Evolutionary conservation across 2,888 invertebrate genomes (phyloP), one percentile per base, ranked within the genome.

Genomic region (Protonemura montana): DNA sequence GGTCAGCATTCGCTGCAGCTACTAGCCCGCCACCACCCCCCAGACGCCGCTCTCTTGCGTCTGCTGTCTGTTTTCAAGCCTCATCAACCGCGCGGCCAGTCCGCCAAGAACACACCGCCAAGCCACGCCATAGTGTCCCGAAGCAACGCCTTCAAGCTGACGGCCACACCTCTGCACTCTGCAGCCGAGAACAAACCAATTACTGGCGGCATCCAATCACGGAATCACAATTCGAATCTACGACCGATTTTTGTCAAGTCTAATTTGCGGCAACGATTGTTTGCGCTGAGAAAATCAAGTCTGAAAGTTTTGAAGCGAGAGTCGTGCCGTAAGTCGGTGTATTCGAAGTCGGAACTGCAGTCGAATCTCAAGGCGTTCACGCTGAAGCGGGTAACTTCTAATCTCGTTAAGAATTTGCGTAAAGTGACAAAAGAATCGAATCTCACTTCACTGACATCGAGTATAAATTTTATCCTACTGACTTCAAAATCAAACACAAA

Each of bases 1-100:
- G 82, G 82, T 83, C 82, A 83, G 27, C 82, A 41, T 26, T 30
- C 82, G 26, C 82, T 83, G 25, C 82, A 83, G 82, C 82, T 83
- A n/a, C 82, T 83, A 41, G 59, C 76, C 28, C 42, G 84, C 27
- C 84, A 84, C 59, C 59, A 76, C 76, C 84, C 84, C 1, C 84
- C 84, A 5, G 84, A 84, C 84, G 13, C 27, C 82, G 35, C 25
- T 76, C 81, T 81, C 27, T 28, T 80, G 26, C 80, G 80, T 5
- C 80, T 80, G 26, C 28, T 80, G 3, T 27, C 80, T 16, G 80
- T 28, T 16, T 80, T 80, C 81, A 30, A 30, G 28, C 81, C 81
- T 7, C 84, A 76, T 10, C 84, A 76, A 0, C 28, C 84, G 28
- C 25, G n/a, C 42, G 25, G 35, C 29, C 77, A 26, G 5, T 3